phyloP scores from a whole-genome alignment of 2,888 invertebrate species.

The Folsomia candida region DNA sequence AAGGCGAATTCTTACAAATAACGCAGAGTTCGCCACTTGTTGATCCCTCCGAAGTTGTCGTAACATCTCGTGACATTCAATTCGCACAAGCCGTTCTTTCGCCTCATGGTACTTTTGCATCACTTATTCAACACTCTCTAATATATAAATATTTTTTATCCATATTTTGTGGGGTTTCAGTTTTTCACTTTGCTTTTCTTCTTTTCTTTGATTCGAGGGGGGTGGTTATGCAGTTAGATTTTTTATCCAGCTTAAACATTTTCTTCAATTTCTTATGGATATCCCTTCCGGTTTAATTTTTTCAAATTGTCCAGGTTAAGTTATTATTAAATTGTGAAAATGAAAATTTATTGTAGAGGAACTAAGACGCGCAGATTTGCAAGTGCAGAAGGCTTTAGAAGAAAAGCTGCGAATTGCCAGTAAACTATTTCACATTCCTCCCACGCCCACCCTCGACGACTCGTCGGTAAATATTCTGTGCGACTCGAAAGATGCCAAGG shows the following conservation, averaged over 20 bases:
- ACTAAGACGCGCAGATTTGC: constrained; percentile 69
- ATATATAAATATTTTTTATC: constrained; percentile 6
- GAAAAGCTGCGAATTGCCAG: constrained; percentile 74
- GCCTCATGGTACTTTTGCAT: constrained; percentile 66
- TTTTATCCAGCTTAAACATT: too few species aligned
- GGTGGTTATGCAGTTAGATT: too few species aligned
- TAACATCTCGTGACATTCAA: constrained; percentile 70
- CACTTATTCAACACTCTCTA: background rate
- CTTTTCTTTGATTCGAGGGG: too few species aligned
- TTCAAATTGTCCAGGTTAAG: too few species aligned
- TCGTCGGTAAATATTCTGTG: constrained; percentile 52
- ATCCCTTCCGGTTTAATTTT: too few species aligned
- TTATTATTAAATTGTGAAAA: too few species aligned
- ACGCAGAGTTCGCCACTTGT: constrained; percentile 65
- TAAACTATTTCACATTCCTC: constrained; percentile 71
- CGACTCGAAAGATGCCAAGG: constrained; percentile 67
- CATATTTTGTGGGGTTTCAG: background rate
- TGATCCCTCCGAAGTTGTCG: constrained; percentile 71
- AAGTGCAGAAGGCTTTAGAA: constrained; percentile 66
- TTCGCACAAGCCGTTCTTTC: constrained; percentile 75
- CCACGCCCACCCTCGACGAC: constrained; percentile 48
- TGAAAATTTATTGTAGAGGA: constrained; percentile 61
- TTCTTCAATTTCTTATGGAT: too few species aligned
- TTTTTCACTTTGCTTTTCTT: too few species aligned
- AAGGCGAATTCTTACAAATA: constrained; percentile 59